Conservation (phyloP, 1,140 invertebrate genomes). For the Zaprionus ornatus region DNA sequence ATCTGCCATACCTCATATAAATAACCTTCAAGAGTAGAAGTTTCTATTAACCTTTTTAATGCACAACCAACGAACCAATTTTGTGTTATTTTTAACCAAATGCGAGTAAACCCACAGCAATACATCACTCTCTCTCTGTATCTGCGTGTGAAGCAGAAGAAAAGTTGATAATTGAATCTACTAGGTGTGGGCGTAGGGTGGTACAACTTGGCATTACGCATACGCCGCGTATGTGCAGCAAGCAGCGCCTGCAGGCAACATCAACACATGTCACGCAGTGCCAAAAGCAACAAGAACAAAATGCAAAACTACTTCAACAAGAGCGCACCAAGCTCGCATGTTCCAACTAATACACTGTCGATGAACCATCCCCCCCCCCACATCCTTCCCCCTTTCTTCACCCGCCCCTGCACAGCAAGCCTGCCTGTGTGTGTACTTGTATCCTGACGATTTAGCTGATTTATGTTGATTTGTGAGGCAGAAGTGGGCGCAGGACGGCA, state of each 20-base stretch:
- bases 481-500: constrained; percentile 40
- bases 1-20: no score
- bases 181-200: background rate
- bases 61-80: no score
- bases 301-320: constrained; percentile 2
- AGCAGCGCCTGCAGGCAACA: background rate
- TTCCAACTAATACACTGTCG: constrained; percentile 65
- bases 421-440: constrained; percentile 55
- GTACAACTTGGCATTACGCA: background rate
- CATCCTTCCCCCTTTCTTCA: background rate
- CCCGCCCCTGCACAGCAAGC: background rate
- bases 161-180: constrained; percentile 2
- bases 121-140: background rate
- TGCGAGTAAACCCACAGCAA: background rate
- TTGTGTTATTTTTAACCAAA: no score
- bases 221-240: constrained; percentile 6
- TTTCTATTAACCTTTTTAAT: no score
- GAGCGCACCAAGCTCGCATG: constrained; percentile 33
- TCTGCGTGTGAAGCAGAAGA: background rate
- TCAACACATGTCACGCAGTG: constrained; percentile 6
- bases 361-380: constrained; percentile 2
- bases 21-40: no score
- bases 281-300: constrained; percentile 37
- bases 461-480: constrained; percentile 78
- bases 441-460: constrained; percentile 77